Percentiles rank a stretch among this genome's conserved stretches.
Conservation (phyloP, 2,797 vertebrate genomes). For the Scyliorhinus canicula region DNA sequence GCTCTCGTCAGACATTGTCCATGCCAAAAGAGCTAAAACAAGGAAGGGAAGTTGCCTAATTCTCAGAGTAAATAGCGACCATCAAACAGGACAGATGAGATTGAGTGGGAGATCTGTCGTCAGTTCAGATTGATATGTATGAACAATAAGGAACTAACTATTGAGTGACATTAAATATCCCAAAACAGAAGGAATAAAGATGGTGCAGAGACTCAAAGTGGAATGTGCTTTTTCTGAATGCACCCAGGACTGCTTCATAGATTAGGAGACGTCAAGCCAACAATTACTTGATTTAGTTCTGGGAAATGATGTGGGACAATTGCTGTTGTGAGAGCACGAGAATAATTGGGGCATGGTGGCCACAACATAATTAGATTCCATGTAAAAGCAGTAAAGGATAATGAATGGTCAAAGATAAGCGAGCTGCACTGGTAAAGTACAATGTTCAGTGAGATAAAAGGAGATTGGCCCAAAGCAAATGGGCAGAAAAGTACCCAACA, state of each 20-base stretch:
- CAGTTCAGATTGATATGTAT: not conserved
- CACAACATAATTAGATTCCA: not conserved
- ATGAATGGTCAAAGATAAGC: not conserved
- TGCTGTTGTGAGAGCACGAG: not conserved
- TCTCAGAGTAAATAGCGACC: not conserved
- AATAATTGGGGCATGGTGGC: not conserved
- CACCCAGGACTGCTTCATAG: not conserved
- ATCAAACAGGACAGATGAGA: not conserved
- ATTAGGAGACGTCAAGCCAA: not conserved
- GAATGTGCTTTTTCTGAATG: not conserved
- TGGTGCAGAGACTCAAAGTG: not conserved
- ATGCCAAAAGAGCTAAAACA: not conserved
- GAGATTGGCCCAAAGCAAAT: not conserved
- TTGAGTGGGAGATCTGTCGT: not conserved
- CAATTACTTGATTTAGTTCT: not conserved
- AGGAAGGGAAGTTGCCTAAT: not conserved
- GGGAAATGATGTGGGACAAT: not conserved
- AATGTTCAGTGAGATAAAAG: conserved; percentile 6
- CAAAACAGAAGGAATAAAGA: not conserved
- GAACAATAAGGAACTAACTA: not conserved
- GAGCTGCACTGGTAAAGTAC: not conserved
- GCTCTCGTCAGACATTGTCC: not conserved
- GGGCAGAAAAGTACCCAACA: not conserved
- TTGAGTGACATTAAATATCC: not conserved
- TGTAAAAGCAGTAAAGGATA: not conserved